Conservation (phyloP, 2,888 invertebrate species). For the Heteromurus nitidus region DNA sequence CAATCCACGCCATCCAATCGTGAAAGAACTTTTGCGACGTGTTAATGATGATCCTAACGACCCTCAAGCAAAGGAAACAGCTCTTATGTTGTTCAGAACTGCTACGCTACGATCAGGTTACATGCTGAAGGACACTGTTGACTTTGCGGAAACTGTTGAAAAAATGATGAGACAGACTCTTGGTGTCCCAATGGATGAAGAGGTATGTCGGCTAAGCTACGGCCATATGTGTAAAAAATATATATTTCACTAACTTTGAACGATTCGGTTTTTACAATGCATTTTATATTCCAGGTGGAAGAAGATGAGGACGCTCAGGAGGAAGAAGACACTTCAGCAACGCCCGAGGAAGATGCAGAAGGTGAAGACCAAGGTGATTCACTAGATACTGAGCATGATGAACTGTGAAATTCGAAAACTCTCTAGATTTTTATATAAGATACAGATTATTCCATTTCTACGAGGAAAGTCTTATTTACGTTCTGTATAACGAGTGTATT, state of each 20-base stretch:
- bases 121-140: conserved; percentile 88
- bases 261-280: no score
- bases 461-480: conserved; percentile 7
- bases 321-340: conserved; percentile 60
- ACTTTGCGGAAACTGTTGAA: conserved; percentile 94
- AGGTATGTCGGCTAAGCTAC: no score
- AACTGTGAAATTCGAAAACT: conserved; percentile 62
- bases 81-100: conserved; percentile 91
- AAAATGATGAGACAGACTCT: conserved; percentile 88
- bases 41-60: conserved; percentile 87
- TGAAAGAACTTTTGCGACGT: conserved; percentile 90
- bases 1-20: conserved; percentile 97
- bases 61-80: conserved; percentile 87
- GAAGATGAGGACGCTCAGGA: conserved; percentile 65
- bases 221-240: no score
- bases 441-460: conserved; percentile 18
- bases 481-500: not conserved
- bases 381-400: conserved; percentile 67
- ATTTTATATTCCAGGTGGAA: conserved; percentile 42
- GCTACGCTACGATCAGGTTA: conserved; percentile 96
- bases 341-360: conserved; percentile 67
- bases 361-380: conserved; percentile 57
- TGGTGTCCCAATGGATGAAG: conserved; percentile 86
- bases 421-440: not conserved
- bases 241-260: no score